Conservation (phyloP, 2,797 vertebrate genomes). For the Megaceryle alcyon region DNA sequence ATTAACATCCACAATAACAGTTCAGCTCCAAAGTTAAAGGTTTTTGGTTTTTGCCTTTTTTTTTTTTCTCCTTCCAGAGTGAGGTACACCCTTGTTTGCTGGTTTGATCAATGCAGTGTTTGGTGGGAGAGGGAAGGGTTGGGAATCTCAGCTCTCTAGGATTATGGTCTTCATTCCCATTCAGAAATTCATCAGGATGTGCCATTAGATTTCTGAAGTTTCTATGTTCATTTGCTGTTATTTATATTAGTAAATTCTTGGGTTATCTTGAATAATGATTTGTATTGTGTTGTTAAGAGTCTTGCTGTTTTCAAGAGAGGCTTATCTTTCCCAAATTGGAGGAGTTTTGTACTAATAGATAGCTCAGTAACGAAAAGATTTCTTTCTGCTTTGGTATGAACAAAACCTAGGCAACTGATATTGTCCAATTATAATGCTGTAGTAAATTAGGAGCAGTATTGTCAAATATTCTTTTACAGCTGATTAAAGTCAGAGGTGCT, state of each 20-base stretch:
- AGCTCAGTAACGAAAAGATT: not conserved
- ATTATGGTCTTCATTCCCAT: not conserved
- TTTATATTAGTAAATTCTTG: not conserved
- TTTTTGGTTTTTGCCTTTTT: too few relatives aligned
- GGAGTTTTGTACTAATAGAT: not conserved
- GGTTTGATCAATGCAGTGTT: not conserved
- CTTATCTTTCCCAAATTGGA: not conserved
- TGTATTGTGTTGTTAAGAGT: not conserved
- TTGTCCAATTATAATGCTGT: not conserved
- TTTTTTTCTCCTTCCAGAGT: not conserved
- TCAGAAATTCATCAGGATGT: not conserved
- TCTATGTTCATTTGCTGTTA: not conserved
- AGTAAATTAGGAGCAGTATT: not conserved
- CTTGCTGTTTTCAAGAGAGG: not conserved
- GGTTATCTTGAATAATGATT: not conserved
- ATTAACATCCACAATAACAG: not conserved
- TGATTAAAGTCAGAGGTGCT: not conserved
- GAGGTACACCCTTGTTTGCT: accelerated
- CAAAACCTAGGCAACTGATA: not conserved
- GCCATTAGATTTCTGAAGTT: not conserved
- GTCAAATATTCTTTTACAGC: not conserved
- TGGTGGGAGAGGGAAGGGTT: not conserved
- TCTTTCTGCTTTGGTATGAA: not conserved
- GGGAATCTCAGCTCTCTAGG: not conserved
- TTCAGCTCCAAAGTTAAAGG: not conserved